These are phyloP conservation scores for Melitaea cinxia DNA, from an alignment of 1,140 invertebrate genomes.

Conservation along the genomic window DNA sequence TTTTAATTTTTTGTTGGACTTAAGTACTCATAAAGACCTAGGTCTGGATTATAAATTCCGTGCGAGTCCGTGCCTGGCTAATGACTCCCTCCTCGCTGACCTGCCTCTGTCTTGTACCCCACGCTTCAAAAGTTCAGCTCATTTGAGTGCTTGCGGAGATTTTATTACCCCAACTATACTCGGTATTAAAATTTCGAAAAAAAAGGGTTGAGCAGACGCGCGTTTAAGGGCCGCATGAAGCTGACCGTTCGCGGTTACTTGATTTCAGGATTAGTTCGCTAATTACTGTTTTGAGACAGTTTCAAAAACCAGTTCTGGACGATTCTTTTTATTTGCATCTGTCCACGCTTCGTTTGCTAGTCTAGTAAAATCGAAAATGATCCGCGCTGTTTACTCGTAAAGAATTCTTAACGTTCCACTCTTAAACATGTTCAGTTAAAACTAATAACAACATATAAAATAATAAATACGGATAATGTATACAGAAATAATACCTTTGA, in stretches of 20 bases:
- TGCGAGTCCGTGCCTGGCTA: conserved; percentile 58
- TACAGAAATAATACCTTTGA: too few species aligned
- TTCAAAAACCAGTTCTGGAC: conserved; percentile 53
- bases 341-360: conserved; percentile 28
- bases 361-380: conserved; percentile 23
- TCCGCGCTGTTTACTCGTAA: conserved; percentile 8
- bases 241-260: conserved; percentile 76
- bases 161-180: conserved; percentile 79
- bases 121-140: conserved; percentile 81
- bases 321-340: conserved; percentile 42
- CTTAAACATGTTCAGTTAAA: conserved; percentile 2
- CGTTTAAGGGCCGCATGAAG: conserved; percentile 70
- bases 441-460: neutral
- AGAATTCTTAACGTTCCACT: conserved; percentile 7
- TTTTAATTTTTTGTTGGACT: too few species aligned
- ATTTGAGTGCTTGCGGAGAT: conserved; percentile 79
- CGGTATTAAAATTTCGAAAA: conserved; percentile 76
- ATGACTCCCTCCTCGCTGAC: conserved; percentile 74
- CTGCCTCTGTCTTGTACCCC: conserved; percentile 77
- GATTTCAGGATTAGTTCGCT: conserved; percentile 71
- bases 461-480: conserved; percentile 16
- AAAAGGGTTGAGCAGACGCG: conserved; percentile 74
- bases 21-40: too few species aligned
- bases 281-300: conserved; percentile 75
- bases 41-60: too few species aligned